phyloP scores from a whole-genome alignment of 2,888 invertebrate genomes.

The Xanthia togata region DNA sequence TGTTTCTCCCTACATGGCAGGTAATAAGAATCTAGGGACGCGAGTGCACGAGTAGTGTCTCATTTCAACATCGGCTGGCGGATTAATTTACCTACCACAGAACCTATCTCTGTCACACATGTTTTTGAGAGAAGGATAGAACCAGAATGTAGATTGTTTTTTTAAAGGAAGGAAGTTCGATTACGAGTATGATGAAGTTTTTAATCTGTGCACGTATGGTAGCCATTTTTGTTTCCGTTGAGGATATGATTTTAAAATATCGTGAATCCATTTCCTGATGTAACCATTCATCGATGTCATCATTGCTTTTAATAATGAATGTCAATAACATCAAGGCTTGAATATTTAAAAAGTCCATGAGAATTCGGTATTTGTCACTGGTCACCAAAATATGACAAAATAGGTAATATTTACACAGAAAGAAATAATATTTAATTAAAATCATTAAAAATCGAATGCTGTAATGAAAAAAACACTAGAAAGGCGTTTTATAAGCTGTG shows the following conservation, averaged over 20 bases:
- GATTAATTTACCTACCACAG: slow-evolving; percentile 73
- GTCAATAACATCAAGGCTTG: slow-evolving; percentile 17
- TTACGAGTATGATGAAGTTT: slow-evolving; percentile 48
- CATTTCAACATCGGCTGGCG: slow-evolving; percentile 71
- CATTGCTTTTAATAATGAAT: slow-evolving; percentile 48
- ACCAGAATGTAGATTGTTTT: slow-evolving; percentile 58
- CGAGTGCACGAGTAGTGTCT: slow-evolving; percentile 68
- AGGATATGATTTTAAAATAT: slow-evolving; percentile 58
- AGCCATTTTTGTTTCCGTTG: slow-evolving; percentile 69
- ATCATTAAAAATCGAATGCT: not conserved
- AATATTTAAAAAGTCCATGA: slow-evolving; percentile 17
- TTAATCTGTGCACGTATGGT: slow-evolving; percentile 66
- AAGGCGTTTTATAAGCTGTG: not conserved
- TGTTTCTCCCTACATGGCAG: slow-evolving; percentile 75
- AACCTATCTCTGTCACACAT: slow-evolving; percentile 54
- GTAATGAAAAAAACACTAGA: not conserved
- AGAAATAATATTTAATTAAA: not conserved
- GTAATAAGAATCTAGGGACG: slow-evolving; percentile 72
- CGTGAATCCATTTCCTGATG: slow-evolving; percentile 60
- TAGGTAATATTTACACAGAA: not conserved
- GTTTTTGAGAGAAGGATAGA: slow-evolving; percentile 54
- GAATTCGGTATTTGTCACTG: not conserved
- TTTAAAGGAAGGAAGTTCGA: slow-evolving; percentile 57
- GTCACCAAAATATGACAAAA: not conserved
- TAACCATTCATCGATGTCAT: slow-evolving; percentile 49